Evolutionary conservation across 2,113 vertebrate species (phyloP).

Genomic region (Chamaetylas fuelleborni): DNA sequence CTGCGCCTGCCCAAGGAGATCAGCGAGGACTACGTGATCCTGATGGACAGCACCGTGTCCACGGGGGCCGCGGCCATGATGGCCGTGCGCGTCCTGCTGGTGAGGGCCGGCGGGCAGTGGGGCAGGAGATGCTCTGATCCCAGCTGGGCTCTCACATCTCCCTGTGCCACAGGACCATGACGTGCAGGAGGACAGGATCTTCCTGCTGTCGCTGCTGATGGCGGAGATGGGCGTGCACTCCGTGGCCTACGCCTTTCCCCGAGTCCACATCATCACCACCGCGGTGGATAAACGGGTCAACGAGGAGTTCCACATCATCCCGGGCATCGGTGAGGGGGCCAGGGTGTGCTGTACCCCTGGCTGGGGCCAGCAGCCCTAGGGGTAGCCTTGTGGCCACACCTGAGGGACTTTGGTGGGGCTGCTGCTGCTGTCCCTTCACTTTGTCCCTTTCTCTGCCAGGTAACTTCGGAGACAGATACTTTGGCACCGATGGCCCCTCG

Average conservation of each 20-base stretch:
- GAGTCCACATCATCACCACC: conserved; percentile 88
- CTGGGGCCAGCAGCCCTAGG: background rate
- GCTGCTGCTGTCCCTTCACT: background rate
- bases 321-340: conserved; percentile 82
- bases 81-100: conserved; percentile 86
- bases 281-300: conserved; percentile 90
- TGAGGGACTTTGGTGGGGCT: fast-evolving
- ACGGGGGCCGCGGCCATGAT: conserved; percentile 89
- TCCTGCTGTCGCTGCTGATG: conserved; percentile 88
- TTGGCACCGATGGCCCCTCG: conserved; percentile 84
- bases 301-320: conserved; percentile 90
- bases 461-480: conserved; percentile 91
- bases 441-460: conserved; percentile 60
- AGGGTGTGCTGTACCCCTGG: fast-evolving
- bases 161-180: conserved; percentile 79
- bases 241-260: conserved; percentile 88
- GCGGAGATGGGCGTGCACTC: conserved; percentile 91
- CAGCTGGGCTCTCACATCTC: fast-evolving
- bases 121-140: fast-evolving
- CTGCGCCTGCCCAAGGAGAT: conserved; percentile 89
- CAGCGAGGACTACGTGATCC: conserved; percentile 89
- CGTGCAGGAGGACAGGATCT: conserved; percentile 89
- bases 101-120: background rate
- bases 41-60: conserved; percentile 93
- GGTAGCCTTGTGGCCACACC: fast-evolving